Evolutionary conservation across 2,797 vertebrate species (phyloP), one percentile per base, ranked within the genome.

Genomic region (Hoplostethus mediterraneus): DNA sequence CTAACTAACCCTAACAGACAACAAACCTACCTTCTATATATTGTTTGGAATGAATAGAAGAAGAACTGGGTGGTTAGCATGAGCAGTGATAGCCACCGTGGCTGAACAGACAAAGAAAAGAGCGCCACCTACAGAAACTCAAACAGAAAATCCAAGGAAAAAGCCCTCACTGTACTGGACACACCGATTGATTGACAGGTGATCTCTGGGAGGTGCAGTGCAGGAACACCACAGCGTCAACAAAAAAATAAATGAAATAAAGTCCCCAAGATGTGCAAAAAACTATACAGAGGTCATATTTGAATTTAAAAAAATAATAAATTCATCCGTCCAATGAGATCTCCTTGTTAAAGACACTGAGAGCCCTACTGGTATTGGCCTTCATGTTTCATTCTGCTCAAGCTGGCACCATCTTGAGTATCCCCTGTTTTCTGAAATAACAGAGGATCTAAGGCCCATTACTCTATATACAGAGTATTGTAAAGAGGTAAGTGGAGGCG

Each of bases 391-490:
- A 74, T 51, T 65, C 64, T 28, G 56, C 80, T 78, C 65, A 84
- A 74, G 83, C 87, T 91, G 90, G 89, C 89, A 91, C 79, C 79
- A 51, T 81, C 84, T 61, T 67, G 69, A 87, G 80, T 81, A 86
- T 83, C 82, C 81, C 73, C 69, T 93, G 89, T 94, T 94, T 93
- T 92, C 85, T 92, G 81, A 91, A 92, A 93, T 92, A 94, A 94
- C 93, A 94, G 83, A 90, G 90, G 91, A 94, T 93, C 87, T 91
- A 90, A 90, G 87, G 86, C 63, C 89, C 91, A 92, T 94, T 94
- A 89, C 92, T 90, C 84, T 89, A 92, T 83, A 93, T 90, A 90
- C 77, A 73, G 87, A 91, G 83, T 86, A 89, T 84, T 92, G 87
- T 90, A 87, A 87, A 88, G 89, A 85, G 72, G 85, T 90, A 87